Conservation (phyloP, 2,113 vertebrate genomes). For the Balaenoptera acutorostrata region DNA sequence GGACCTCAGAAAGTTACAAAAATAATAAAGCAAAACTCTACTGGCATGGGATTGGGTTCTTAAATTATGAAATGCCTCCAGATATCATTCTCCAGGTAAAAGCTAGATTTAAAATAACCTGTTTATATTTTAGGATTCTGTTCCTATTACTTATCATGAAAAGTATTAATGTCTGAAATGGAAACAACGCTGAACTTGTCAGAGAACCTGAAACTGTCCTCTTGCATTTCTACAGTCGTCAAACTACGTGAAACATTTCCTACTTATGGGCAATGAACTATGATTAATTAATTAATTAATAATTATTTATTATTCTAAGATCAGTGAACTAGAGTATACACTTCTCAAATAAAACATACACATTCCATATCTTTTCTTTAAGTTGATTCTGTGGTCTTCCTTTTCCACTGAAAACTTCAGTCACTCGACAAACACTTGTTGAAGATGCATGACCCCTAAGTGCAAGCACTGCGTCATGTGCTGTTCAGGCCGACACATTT, state of each 20-base stretch:
- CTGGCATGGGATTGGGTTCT: slow-evolving; percentile 66
- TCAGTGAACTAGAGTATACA: neutral
- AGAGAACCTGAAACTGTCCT: neutral
- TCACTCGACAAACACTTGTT: neutral
- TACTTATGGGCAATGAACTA: neutral
- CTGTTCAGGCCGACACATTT: neutral
- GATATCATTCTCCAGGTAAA: slow-evolving; percentile 73
- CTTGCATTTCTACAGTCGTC: neutral
- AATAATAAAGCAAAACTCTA: slow-evolving; percentile 62
- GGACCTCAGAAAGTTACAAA: slow-evolving; percentile 71
- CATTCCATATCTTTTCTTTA: neutral
- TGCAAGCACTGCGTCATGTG: too few species aligned
- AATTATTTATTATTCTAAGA: neutral
- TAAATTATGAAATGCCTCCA: slow-evolving; percentile 69
- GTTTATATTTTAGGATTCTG: neutral
- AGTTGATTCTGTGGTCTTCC: neutral
- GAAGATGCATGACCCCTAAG: too few species aligned
- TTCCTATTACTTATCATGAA: neutral
- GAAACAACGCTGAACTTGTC: neutral
- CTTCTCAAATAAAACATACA: neutral
- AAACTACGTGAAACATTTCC: neutral
- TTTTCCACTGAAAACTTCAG: neutral
- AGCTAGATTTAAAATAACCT: neutral
- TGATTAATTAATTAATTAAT: neutral
- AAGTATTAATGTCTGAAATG: neutral